Base-by-base conservation (phyloP, 1,140 invertebrate genomes). In the Cylas formicarius region DNA sequence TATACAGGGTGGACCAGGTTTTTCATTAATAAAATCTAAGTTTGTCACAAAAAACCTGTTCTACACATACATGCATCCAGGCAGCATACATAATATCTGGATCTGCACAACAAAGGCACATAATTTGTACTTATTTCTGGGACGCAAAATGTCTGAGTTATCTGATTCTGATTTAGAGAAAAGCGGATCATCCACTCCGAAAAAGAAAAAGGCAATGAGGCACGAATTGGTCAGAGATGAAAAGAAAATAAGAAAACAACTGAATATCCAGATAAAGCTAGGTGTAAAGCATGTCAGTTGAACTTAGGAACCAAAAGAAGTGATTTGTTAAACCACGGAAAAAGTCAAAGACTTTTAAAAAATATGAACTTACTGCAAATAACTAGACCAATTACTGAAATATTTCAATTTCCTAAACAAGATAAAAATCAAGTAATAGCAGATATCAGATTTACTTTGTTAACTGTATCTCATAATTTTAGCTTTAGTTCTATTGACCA, bases 381-480 rank as follows among this genome's bases (percentile, higher is more conserved):
- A 7, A 33, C 8, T 8, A 33, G 14, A 8, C 31, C 31, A 33
- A 33, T 16, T n/a, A n/a, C n/a, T n/a, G n/a, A n/a, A n/a, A n/a
- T n/a, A n/a, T n/a, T n/a, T n/a, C n/a, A n/a, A n/a, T n/a, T n/a
- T n/a, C n/a, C n/a, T n/a, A n/a, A n/a, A n/a, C n/a, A n/a, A n/a
- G n/a, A n/a, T n/a, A n/a, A n/a, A n/a, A n/a, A n/a, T n/a, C n/a
- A n/a, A n/a, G n/a, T 36, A 10, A 36, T 34, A n/a, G 39, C 27
- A 14, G 28, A 34, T 41, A 11, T 41, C 28, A 41, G 14, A 16
- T 41, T 14, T 19, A 34, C 26, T 14, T 41, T 41, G 27, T 34
- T 41, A 36, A 22, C 17, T 31, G 39, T 41, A 10, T 8, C n/a
- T 16, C 39, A 41, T 32, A 41, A 41, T 34, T 41, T 41, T 34